Percentiles rank a stretch among this genome's conserved stretches.
Evolutionary conservation across 2,797 vertebrate genomes (phyloP).

Genomic region (Acipenser ruthenus): DNA sequence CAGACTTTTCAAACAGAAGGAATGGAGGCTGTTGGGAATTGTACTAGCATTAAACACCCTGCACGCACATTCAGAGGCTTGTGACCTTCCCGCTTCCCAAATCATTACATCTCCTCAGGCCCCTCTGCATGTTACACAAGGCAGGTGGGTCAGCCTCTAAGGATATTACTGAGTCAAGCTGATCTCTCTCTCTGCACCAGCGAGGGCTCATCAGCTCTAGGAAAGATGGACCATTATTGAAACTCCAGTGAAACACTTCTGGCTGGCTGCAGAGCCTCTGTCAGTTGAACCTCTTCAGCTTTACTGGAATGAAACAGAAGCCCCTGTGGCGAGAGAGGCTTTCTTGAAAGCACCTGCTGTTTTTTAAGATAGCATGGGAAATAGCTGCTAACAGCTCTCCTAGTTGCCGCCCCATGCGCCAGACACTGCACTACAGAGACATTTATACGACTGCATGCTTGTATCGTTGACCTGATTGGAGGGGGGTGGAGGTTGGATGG

Average conservation of each 20-base stretch:
- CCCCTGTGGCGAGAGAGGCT: neutral
- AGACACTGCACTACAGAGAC: neutral
- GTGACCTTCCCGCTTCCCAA: neutral
- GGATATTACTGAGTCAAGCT: neutral
- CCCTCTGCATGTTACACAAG: neutral
- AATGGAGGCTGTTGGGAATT: too few relatives aligned
- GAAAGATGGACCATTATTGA: conserved; percentile 1
- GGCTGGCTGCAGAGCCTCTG: neutral
- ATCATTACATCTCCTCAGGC: neutral
- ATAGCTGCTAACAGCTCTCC: conserved; percentile 5
- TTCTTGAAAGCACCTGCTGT: conserved; percentile 1
- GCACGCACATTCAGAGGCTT: neutral
- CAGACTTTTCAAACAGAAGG: too few relatives aligned
- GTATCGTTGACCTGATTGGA: neutral
- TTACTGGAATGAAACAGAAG: neutral
- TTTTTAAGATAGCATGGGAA: conserved; percentile 3
- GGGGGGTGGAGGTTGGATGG: neutral
- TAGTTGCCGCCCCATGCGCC: conserved; percentile 5
- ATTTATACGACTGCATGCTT: neutral
- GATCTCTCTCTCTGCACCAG: neutral
- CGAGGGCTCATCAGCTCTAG: neutral
- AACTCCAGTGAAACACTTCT: conserved; percentile 1
- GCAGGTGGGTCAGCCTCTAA: neutral
- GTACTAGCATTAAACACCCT: neutral
- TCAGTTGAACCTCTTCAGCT: neutral